Base-by-base conservation (phyloP, 1,140 invertebrate genomes). In the Trichoplusia ni region DNA sequence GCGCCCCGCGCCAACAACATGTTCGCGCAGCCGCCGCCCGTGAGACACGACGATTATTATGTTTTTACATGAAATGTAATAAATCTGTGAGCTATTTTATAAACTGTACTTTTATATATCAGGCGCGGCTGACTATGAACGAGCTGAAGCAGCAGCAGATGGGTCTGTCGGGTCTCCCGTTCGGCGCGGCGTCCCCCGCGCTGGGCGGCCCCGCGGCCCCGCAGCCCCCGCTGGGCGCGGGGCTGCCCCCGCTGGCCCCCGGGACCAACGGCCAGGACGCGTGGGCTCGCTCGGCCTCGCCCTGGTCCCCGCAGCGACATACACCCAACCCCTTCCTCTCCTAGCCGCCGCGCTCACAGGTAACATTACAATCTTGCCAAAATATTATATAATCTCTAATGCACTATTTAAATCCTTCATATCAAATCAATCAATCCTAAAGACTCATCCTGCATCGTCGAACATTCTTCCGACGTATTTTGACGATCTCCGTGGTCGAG, bases 281-380 rank as follows among this genome's bases (percentile, higher is more conserved):
- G 29, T 64, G 74, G 23, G 64, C 73, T 27, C 71, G 77, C 53
- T 49, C 74, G 37, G 25, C 49, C 7, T 75, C 80, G 11, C 85
- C 86, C 9, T 80, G 79, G 78, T 79, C 83, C 4, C 80, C 80
- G 40, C 75, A 73, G 13, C 68, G 83, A 2, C 84, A 82, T 67
- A 90, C 88, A 47, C 88, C 88, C 59, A 90, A 90, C 69, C 88
- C 88, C 19, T 90, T 90, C 75, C 84, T 90, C 40, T 89, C 88
- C 82, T 90, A 90, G 84, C 81, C 68, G 49, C 60, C 61, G 65
- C 66, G 64, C 61, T 42, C 27, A 37, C 51, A 53, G 67, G 67
- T 64, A 35, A 4, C 2, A 14, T 19, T 35, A 3, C 11, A 11
- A 11, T 0, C 0, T 27, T 35, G 4, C 4, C 9, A 11, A 35